Base-by-base conservation (phyloP, 30 jellyfish, hydroid and myxozoan species). In the Clytia hemisphaerica region DNA sequence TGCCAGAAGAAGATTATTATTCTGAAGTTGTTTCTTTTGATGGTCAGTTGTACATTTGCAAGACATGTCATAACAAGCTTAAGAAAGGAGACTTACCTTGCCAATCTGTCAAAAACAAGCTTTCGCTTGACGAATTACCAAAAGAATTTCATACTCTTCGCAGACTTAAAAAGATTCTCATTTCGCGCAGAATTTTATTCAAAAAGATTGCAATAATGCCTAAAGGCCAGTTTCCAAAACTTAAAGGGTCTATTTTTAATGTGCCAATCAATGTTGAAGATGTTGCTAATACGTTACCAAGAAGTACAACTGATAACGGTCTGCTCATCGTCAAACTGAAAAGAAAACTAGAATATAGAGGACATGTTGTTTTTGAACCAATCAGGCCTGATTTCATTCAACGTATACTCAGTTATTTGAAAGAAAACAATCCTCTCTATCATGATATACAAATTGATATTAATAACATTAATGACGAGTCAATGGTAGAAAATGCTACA, bases 91-190 rank as follows among this genome's bases (percentile, higher is more conserved):
- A 19, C 14, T 42, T 69, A 33, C 81, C 71, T 37, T n/a, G 33
- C 40, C 81, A 69, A 45, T 34, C 72, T 6, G 81, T 69, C 7
- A 28, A 27, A 16, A 45, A 45, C 32, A 46, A 47, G 18, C 74
- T 66, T 3, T 4, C 21, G 45, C 10, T 66, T 3, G 7, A 16
- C 7, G 14, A 37, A 4, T 24, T 19, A 44, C 54, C 54, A 42
- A 40, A 66, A 18, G 69, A 40, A 37, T 0, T 66, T 5, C 14
- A 42, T 12, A 42, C 14, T 42, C 27, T 66, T 4, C 10, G 27
- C 21, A 30, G 30, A 6, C 30, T 62, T 5, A 62, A 62, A 34
- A 1, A 27, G 12, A 29, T 34, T 6, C 30, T 1, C 19, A 62
- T 62, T 22, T 29, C 67, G 4, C 32, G 37, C 30, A 34, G 71